Conservation (phyloP, 2,797 vertebrate species). For the Ambastaia sidthimunki region DNA sequence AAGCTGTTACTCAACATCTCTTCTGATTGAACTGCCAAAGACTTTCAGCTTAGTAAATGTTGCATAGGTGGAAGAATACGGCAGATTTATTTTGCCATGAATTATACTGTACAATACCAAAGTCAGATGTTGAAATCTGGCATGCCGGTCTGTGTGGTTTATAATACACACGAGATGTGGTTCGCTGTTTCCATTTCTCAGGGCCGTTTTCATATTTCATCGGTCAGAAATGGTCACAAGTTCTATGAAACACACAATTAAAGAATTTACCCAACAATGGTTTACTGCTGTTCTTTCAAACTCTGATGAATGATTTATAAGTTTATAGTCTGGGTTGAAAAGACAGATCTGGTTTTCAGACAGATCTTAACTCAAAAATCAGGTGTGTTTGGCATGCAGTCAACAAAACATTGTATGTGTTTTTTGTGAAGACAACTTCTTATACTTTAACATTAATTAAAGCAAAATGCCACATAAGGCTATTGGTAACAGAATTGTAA, state of each 20-base stretch:
- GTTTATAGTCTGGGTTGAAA: background rate
- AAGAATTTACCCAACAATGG: background rate
- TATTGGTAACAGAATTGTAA: no score
- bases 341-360: background rate
- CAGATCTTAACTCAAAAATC: background rate
- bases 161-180: constrained; percentile 10
- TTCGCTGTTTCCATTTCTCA: constrained; percentile 17
- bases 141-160: constrained; percentile 10
- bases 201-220: background rate
- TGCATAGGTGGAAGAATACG: constrained; percentile 9
- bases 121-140: constrained; percentile 24
- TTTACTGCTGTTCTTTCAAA: constrained; percentile 7
- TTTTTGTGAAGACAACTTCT: background rate
- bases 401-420: background rate
- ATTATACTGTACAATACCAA: constrained; percentile 22
- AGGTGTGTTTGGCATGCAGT: background rate
- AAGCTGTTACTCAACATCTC: constrained; percentile 45
- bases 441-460: background rate
- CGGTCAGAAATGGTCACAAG: constrained; percentile 3
- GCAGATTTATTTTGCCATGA: constrained; percentile 25
- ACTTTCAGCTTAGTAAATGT: constrained; percentile 38
- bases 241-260: background rate
- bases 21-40: constrained; percentile 28
- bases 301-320: background rate
- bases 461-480: no score